Base-by-base conservation (phyloP, 2,888 invertebrate species). In the Coelopa pilipes region DNA sequence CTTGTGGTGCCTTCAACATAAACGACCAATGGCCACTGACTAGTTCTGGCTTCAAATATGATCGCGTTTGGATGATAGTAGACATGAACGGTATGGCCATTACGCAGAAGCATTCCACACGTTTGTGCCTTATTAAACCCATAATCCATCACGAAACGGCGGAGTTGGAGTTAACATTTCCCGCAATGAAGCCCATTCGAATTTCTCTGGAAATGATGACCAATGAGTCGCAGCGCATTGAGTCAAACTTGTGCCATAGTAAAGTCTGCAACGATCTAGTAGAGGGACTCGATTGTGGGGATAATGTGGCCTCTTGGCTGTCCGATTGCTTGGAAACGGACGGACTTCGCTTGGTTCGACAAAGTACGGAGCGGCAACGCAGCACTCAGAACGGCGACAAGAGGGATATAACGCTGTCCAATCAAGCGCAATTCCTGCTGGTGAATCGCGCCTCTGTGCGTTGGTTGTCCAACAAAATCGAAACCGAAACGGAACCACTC, bases 61-160 rank as follows among this genome's bases (percentile, higher is more conserved):
- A 99, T 87, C 90, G 98, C 78, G 92, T 94, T 82, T 99, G 97
- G 97, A 96, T 98, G 95, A 92, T 99, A 75, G 90, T 96, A 10
- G 94, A 92, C 81, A 90, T 92, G 11, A 90, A 92, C 81, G 97
- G 97, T 17, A 91, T 94, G 75, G 93, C 94, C 75, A 87, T 98
- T 70, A 97, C 96, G 1, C 97, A 98, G 87, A 98, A 98, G 87
- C 91, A 93, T 75, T 92, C 93, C 80, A 90, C 93, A 1, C 90
- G 90, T 77, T 90, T 99, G 86, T 96, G 96, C 85, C 88, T 94
- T 76, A 90, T 98, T 70, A 89, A 88, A 79, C 97, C 98, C 0
- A 82, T 83, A 59, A 90, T 98, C 75, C 90, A 94, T 87, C 84
- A 92, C n/a, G 85, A 89, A 53, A 85, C 87, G 5, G 88, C 89